Conservation (phyloP, 2,888 invertebrate genomes). For the Ditylenchus weischeri region DNA sequence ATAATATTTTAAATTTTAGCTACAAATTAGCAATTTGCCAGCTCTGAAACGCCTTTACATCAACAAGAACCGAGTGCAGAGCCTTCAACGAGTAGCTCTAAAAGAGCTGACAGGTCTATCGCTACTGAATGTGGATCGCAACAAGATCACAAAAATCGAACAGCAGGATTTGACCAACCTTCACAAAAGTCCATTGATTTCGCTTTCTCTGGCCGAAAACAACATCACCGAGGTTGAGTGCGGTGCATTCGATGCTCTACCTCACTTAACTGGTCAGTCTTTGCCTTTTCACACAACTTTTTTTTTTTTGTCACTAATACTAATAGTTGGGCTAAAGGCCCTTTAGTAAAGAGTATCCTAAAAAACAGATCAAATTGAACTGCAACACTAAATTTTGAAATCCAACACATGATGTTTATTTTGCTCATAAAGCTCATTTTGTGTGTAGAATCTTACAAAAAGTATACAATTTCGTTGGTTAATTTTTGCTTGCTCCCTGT, state of each 20-base stretch:
- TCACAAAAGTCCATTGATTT: slow-evolving; percentile 40
- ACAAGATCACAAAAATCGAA: slow-evolving; percentile 37
- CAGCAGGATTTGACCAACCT: slow-evolving; percentile 51
- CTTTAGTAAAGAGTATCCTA: too few species aligned
- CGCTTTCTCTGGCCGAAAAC: slow-evolving; percentile 50
- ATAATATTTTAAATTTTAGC: slow-evolving; percentile 15
- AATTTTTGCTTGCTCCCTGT: too few species aligned
- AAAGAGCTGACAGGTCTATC: slow-evolving; percentile 42
- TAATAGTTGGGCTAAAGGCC: too few species aligned
- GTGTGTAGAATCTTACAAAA: too few species aligned
- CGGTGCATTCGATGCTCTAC: slow-evolving; percentile 35
- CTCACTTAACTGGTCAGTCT: slow-evolving; percentile 48
- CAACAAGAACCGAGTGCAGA: slow-evolving; percentile 51
- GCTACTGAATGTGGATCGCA: slow-evolving; percentile 45
- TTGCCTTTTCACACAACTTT: too few species aligned
- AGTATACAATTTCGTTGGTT: too few species aligned
- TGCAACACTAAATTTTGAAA: too few species aligned
- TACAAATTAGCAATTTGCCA: slow-evolving; percentile 33
- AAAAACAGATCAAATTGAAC: too few species aligned
- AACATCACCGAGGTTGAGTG: slow-evolving; percentile 35
- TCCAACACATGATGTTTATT: too few species aligned
- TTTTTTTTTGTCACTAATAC: too few species aligned
- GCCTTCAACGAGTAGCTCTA: slow-evolving; percentile 37
- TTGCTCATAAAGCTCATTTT: too few species aligned
- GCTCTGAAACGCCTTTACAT: slow-evolving; percentile 48